Conservation (phyloP, 2,888 invertebrate genomes). For the Schizotus pectinicornis region DNA sequence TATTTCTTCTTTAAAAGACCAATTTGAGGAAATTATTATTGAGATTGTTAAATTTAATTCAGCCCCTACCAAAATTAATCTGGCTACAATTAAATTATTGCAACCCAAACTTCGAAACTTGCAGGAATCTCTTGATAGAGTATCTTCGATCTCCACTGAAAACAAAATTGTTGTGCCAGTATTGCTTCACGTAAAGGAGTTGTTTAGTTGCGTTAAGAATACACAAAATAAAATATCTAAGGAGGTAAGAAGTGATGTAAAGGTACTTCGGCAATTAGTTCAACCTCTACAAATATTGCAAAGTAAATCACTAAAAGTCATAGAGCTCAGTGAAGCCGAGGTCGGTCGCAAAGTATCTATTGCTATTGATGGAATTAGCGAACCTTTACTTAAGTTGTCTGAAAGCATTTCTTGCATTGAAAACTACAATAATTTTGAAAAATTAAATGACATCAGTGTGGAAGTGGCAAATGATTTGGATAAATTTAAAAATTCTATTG, state of each 20-base stretch:
- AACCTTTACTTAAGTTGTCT: too few species aligned
- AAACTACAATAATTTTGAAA: too few species aligned
- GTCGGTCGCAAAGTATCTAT: too few species aligned
- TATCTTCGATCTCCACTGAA: not conserved
- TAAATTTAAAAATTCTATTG: too few species aligned
- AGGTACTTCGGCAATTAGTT: slow-evolving; percentile 12
- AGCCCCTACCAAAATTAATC: not conserved
- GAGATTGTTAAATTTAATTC: slow-evolving; percentile 8
- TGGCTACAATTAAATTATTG: slow-evolving; percentile 18
- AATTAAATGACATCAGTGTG: too few species aligned
- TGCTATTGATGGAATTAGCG: too few species aligned
- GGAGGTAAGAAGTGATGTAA: slow-evolving; percentile 3
- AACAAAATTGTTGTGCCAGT: slow-evolving; percentile 1
- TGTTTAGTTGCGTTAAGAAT: not conserved
- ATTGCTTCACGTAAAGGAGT: not conserved
- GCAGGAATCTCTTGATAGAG: too few species aligned
- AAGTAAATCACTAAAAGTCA: slow-evolving; percentile 28
- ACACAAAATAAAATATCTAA: not conserved
- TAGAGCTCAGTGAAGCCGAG: not conserved
- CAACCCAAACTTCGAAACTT: too few species aligned
- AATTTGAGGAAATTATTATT: slow-evolving; percentile 19
- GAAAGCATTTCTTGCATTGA: too few species aligned
- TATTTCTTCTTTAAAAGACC: slow-evolving; percentile 17
- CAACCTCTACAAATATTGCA: slow-evolving; percentile 28
- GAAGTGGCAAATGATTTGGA: too few species aligned